Base-by-base conservation (phyloP, 2,888 invertebrate species). In the Microplitis deprimator region DNA sequence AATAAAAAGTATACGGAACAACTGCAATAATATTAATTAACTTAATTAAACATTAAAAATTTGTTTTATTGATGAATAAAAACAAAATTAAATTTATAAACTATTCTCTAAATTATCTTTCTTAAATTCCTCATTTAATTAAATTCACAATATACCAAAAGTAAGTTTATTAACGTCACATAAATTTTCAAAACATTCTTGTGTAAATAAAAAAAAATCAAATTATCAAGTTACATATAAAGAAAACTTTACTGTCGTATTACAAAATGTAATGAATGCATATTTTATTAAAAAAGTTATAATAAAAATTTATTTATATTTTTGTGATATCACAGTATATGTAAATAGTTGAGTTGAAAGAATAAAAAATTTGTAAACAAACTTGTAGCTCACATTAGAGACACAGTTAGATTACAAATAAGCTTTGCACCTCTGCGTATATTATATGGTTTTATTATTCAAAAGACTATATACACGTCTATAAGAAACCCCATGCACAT, bases 401-500 rank as follows among this genome's bases (percentile, higher is more conserved):
- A 71, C 70, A 75, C 50, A 59, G 60, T 73, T 73, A 70, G 62
- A 71, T 77, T 79, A 77, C 77, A 77, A 79, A 79, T 79, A 79
- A 76, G 5, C 62, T 64, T 73, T 64, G 50, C 50, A 50, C 50
- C 50, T 50, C 4, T 6, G 13, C 50, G 50, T 50, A 50, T 70
- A 71, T 75, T 77, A 75, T 68, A 29, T 41, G 72, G 67, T 60
- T 64, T 76, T 78, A 70, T 77, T 78, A 75, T 80, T 78, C 75
- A 40, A 13, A 75, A 77, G 60, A 73, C 17, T 72, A 64, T 71
- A 68, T 61, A 73, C 60, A 39, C 75, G 76, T 50, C 41, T 74
- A 77, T 40, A 74, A 40, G 65, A 50, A 50, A 50, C 76, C 59
- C 64, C 79, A 70, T 41, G 41, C 77, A 73, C 65, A 71, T 69